Base-by-base conservation (phyloP, 2,888 invertebrate genomes). In the Aelia acuminata region DNA sequence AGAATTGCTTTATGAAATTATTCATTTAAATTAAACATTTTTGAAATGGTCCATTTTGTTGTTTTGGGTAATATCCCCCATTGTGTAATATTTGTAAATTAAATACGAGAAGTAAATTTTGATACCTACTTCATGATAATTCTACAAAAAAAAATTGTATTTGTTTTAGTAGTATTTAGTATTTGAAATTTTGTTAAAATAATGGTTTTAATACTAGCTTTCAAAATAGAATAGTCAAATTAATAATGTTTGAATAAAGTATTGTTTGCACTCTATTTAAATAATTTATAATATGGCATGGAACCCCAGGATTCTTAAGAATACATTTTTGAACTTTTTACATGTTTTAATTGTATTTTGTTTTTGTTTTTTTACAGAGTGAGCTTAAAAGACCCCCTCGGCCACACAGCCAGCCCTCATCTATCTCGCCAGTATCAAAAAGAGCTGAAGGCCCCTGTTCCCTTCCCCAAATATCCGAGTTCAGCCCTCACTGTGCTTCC, bases 401-500 rank as follows among this genome's bases (percentile, higher is more conserved):
- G 49, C 90, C 90, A 18, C 90, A 90, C 53, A 90, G 90, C 80
- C 92, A 91, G 22, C 90, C 91, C 48, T 90, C 89, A 39, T 92
- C 92, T 63, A 91, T 91, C n/a, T 91, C 90, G 49, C 90, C 90
- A 18, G 89, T 88, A 63, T 87, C 89, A n/a, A 89, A 90, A 26
- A 88, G 88, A 70, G 89, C 89, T 57, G 89, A 90, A 75, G 90
- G 89, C 75, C 89, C 90, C 48, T 89, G 89, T 88, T 90, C 90
- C 31, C 92, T 93, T 91, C 93, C 93, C 18, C 93, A 93, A 92
- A 93, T 93, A 90, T 93, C 93, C 7, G 93, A 94, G 91, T 93
- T 93, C 91, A 92, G 93, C 85, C 93, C 93, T 20, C 95, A 95
- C 91, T 95, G 95, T 91, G 95, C 95, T 47, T 95, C 95, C 53